Percentiles rank a stretch among this genome's conserved stretches.
Evolutionary conservation across 2,113 vertebrate genomes (phyloP).

Genomic region (Cnemophilus loriae): DNA sequence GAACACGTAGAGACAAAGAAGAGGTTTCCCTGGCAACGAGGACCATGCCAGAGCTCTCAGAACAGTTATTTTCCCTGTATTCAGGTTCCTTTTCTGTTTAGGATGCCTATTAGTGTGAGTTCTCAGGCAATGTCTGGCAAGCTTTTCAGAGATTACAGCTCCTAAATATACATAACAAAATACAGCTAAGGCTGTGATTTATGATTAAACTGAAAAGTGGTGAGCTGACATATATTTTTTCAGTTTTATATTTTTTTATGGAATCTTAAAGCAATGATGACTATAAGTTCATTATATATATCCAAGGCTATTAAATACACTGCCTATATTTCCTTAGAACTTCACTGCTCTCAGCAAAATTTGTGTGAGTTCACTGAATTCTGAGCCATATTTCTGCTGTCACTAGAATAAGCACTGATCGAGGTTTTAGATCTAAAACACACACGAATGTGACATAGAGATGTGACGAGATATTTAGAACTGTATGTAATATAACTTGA

Average conservation of each 20-base stretch:
- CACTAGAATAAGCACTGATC: neutral
- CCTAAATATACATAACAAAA: neutral
- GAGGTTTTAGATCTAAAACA: neutral
- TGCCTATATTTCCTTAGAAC: neutral
- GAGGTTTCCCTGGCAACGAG: constrained; percentile 78
- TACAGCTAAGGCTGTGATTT: neutral
- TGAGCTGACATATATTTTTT: neutral
- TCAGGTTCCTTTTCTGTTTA: constrained; percentile 61
- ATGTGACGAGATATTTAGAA: neutral
- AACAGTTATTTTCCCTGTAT: constrained; percentile 63
- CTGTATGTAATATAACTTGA: neutral
- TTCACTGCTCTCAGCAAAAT: neutral
- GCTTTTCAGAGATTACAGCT: constrained; percentile 50
- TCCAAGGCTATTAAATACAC: neutral
- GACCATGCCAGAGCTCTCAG: constrained; percentile 70
- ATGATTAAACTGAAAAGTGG: neutral
- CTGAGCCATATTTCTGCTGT: neutral
- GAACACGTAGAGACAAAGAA: constrained; percentile 79
- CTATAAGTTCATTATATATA: neutral
- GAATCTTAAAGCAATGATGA: neutral
- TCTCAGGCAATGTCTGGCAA: constrained; percentile 58
- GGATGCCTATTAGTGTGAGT: constrained; percentile 54
- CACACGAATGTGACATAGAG: neutral
- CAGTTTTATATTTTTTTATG: neutral
- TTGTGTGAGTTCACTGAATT: neutral